These are phyloP conservation scores for Centropus bengalensis DNA, from an alignment of 2,113 vertebrate genomes.

Conservation along the genomic window DNA sequence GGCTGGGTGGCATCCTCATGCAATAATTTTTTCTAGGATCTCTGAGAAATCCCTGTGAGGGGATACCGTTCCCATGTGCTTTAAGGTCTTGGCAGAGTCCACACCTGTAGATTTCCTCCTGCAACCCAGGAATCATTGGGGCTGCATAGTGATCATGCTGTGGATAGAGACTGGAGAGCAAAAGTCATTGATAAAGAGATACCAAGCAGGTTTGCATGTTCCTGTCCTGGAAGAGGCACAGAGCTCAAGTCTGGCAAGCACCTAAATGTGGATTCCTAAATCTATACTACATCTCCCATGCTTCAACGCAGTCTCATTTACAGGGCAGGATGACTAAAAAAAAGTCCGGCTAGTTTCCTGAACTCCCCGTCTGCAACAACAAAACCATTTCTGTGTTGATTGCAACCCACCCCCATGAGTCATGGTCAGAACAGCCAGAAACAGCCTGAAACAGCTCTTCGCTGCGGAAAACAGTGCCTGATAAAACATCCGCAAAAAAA, in stretches of 20 bases:
- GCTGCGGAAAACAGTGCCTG: neutral
- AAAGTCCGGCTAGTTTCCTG: neutral
- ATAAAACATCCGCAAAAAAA: neutral
- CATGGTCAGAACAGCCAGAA: neutral
- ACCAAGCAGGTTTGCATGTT: neutral
- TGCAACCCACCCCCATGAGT: neutral
- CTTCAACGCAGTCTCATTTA: neutral
- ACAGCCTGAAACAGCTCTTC: neutral
- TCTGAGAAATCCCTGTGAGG: neutral
- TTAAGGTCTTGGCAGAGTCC: neutral
- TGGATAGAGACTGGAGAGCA: neutral
- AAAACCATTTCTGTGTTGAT: neutral
- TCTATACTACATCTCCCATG: neutral
- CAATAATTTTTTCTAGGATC: neutral
- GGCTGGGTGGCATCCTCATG: neutral
- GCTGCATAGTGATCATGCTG: neutral
- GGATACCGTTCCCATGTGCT: neutral
- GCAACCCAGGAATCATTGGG: fast-evolving
- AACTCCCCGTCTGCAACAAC: neutral
- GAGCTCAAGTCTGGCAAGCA: neutral
- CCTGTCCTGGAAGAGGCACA: neutral
- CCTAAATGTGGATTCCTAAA: neutral
- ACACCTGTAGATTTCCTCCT: neutral
- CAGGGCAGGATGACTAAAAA: neutral
- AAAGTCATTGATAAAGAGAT: neutral